Evolutionary conservation across 2,113 vertebrate genomes (phyloP), one percentile per base, ranked within the genome.

Genomic region (Brachyhypopomus occidentalis): DNA sequence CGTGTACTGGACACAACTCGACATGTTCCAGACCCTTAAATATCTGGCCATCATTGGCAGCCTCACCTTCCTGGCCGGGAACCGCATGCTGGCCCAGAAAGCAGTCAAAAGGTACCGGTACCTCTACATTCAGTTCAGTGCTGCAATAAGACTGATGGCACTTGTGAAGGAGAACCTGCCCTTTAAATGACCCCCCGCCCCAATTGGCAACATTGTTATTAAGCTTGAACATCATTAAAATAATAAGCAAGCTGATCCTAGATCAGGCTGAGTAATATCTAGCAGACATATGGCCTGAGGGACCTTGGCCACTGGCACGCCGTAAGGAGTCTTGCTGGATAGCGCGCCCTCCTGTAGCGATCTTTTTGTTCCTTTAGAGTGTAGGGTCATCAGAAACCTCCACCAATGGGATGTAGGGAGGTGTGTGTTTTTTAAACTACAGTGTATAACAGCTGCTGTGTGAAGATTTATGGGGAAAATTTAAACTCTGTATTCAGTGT

Each of bases 1-100:
- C 23, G 90, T 99, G 77, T 99, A 99, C 91, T 99, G 98, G 98
- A 99, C 97, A 86, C 96, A 98, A 63, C 95, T 99, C 82, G 94
- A 99, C 94, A 99, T 99, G 98, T 99, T 99, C 93, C 97, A 99
- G 92, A 99, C 97, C 12, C 91, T 99, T 84, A 98, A 99, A 91
- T 99, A 99, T 90, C 92, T 99, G 92, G 96, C 97, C 72, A 94
- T 98, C 88, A 90, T 98, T 48, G 97, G 98, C 38, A 94, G 93
- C 1, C 78, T 99, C 81, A 99, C 98, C 0, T 99, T 99, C 94
- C 94, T 99, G 56, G 97, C 97, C 62, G 98, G 98, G 78, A 99
- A 99, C 89, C 96, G 97, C 84, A 99, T 99, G 98, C 92, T 99
- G 89, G 97, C 98, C 84, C 97, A 98, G 84, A 99, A 98, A 89